A percentile compares a stretch with the other conserved stretches of the same genome.
phyloP scores from a whole-genome alignment of 2,797 vertebrate genomes.

The Falco concolor region DNA sequence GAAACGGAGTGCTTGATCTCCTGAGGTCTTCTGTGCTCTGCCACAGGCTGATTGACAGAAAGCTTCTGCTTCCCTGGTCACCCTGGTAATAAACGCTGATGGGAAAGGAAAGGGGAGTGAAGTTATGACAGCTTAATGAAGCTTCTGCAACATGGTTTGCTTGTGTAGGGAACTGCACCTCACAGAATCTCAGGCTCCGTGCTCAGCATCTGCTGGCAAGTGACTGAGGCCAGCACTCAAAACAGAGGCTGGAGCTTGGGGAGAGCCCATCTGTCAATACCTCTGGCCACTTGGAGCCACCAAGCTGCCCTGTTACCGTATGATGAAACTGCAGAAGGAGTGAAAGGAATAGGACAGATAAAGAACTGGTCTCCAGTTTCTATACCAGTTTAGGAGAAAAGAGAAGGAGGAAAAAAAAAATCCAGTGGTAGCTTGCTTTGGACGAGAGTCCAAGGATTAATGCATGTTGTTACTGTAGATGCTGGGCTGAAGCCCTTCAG shows the following conservation, averaged over 20 bases:
- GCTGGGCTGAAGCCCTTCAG: neutral
- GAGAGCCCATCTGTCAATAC: neutral
- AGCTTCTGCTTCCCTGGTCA: neutral
- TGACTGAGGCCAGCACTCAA: rapidly evolving
- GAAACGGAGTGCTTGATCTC: neutral
- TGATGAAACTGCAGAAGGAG: neutral
- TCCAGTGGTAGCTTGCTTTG: neutral
- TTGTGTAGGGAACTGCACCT: neutral
- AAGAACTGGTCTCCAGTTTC: neutral
- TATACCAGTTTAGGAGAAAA: neutral
- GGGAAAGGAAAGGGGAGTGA: neutral
- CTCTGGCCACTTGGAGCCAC: neutral
- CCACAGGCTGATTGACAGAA: neutral
- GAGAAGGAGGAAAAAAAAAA: neutral
- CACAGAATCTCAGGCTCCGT: rapidly evolving
- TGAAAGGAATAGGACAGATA: neutral
- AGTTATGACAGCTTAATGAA: neutral
- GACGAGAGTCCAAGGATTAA: neutral
- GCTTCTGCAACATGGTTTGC: neutral
- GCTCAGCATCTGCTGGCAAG: neutral
- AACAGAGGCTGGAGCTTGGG: neutral
- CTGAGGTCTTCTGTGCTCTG: neutral
- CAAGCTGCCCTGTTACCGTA: neutral
- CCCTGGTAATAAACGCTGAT: neutral
- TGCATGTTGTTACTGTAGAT: neutral